Percentiles rank a stretch among this genome's conserved stretches.
phyloP scores from a whole-genome alignment of 2,888 invertebrate species.

The Dasypolia templi region DNA sequence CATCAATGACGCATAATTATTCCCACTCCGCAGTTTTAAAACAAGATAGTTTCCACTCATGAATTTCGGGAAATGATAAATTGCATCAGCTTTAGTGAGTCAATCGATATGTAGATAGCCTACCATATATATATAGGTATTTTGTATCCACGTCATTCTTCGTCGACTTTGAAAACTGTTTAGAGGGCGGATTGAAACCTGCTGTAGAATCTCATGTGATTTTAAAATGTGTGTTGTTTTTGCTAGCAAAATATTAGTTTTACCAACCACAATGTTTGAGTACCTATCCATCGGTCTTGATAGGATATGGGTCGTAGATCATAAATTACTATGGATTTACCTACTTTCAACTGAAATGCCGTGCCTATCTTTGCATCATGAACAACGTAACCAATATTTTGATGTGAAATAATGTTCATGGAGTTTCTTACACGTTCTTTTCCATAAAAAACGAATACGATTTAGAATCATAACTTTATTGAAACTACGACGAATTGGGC shows the following conservation, averaged over 20 bases:
- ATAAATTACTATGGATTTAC: conserved; percentile 17
- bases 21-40: conserved; percentile 13
- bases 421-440: neutral
- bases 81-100: conserved; percentile 4
- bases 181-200: neutral
- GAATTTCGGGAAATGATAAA: neutral
- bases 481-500: too few species aligned
- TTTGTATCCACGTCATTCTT: neutral
- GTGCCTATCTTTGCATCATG: neutral
- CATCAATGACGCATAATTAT: conserved; percentile 19
- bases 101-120: neutral
- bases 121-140: neutral
- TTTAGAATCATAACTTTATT: too few species aligned
- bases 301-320: neutral
- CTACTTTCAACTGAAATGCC: neutral
- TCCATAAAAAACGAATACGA: neutral
- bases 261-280: neutral
- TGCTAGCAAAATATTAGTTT: neutral
- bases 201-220: neutral
- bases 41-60: neutral
- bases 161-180: neutral
- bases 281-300: too few species aligned
- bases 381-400: neutral
- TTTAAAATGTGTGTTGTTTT: conserved; percentile 1
- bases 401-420: neutral